These are phyloP conservation scores for Oxyteleia sp. DNA, from an alignment of 2,888 invertebrate species.

Conservation along the genomic window DNA sequence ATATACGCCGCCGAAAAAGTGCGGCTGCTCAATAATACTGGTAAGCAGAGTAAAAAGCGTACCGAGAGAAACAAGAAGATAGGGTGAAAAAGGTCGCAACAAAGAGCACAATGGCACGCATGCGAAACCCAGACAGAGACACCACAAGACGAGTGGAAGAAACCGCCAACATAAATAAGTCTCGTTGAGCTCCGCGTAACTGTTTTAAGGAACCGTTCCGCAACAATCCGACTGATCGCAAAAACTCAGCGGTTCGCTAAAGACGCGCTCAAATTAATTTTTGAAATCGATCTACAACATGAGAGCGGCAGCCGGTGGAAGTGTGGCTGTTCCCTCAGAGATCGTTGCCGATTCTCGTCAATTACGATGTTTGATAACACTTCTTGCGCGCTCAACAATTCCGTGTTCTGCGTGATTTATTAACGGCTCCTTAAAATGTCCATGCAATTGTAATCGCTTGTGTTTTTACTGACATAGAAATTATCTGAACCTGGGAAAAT, in stretches of 20 bases:
- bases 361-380: slow-evolving; percentile 30
- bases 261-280: slow-evolving; percentile 68
- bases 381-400: not conserved
- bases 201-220: slow-evolving; percentile 69
- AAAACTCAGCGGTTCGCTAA: slow-evolving; percentile 61
- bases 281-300: slow-evolving; percentile 40
- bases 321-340: slow-evolving; percentile 4
- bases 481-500: no score
- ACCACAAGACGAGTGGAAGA: slow-evolving; percentile 50
- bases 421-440: no score
- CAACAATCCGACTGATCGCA: slow-evolving; percentile 45
- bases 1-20: slow-evolving; percentile 83
- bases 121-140: slow-evolving; percentile 41
- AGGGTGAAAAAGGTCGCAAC: slow-evolving; percentile 62
- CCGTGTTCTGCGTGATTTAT: not conserved
- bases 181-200: slow-evolving; percentile 58
- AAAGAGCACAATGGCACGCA: slow-evolving; percentile 41
- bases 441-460: no score
- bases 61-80: slow-evolving; percentile 55
- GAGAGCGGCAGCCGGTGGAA: not conserved
- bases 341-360: slow-evolving; percentile 29
- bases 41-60: slow-evolving; percentile 62
- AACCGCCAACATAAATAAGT: slow-evolving; percentile 69
- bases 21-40: slow-evolving; percentile 65
- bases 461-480: no score